Evolutionary conservation across 2,113 vertebrate genomes (phyloP).

Genomic region (Barnardius zonarius): DNA sequence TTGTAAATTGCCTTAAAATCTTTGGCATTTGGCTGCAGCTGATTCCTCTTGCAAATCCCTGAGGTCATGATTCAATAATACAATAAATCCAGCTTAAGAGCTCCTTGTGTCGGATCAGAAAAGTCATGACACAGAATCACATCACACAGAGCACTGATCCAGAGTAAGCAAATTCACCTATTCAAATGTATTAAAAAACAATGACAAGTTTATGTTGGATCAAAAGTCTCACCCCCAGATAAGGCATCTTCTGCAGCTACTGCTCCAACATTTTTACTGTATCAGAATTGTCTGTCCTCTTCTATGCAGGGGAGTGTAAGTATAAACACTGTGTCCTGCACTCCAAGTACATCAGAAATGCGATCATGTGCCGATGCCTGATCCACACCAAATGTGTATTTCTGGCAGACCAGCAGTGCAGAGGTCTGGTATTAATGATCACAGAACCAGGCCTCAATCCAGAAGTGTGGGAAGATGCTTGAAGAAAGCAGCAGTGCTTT

Average conservation of each 20-base stretch:
- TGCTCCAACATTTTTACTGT: background rate
- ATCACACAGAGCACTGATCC: background rate
- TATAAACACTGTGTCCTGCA: background rate
- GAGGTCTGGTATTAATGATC: background rate
- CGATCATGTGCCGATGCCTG: fast-evolving
- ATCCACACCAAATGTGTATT: background rate
- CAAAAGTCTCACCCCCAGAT: background rate
- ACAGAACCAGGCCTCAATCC: background rate
- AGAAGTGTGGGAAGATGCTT: background rate
- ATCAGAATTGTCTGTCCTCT: background rate
- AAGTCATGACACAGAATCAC: slow-evolving; percentile 12
- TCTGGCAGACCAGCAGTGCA: background rate
- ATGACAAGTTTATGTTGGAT: background rate
- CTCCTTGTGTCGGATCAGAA: background rate
- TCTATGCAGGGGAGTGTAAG: background rate
- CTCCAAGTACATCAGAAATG: background rate
- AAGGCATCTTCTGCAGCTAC: background rate
- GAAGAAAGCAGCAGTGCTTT: background rate
- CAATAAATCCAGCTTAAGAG: slow-evolving; percentile 53
- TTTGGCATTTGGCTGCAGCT: background rate
- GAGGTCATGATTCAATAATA: slow-evolving; percentile 36
- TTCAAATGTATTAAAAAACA: background rate
- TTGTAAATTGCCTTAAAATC: background rate
- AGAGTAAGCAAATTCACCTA: background rate
- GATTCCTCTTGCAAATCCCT: slow-evolving; percentile 29